Percentiles rank a stretch among this genome's conserved stretches.
phyloP scores from a whole-genome alignment of 2,113 vertebrate species.

The Oreocharis arfaki region DNA sequence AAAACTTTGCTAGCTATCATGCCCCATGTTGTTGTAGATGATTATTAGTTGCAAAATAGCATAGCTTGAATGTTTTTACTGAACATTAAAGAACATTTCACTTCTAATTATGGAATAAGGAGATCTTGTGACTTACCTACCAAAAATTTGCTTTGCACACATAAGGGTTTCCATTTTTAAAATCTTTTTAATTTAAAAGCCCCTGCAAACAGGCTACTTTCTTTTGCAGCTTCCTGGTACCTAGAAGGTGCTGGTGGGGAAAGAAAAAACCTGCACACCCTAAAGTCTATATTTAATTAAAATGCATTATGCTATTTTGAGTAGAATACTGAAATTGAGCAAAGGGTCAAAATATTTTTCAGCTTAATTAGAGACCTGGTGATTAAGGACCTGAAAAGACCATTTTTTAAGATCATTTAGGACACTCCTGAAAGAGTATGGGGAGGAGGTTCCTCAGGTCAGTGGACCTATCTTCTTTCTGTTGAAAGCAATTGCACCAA shows the following conservation, averaged over 20 bases:
- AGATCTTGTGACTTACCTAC: constrained; percentile 79
- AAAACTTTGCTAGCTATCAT: constrained; percentile 69
- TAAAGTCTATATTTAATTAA: constrained; percentile 76
- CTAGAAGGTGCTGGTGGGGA: constrained; percentile 23
- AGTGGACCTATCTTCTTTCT: neutral
- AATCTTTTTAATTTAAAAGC: constrained; percentile 55
- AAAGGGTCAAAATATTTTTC: constrained; percentile 18
- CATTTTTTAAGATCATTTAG: neutral
- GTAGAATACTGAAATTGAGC: constrained; percentile 8
- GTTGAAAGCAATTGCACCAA: neutral
- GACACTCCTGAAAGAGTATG: neutral
- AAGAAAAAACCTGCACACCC: constrained; percentile 4
- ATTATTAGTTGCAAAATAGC: constrained; percentile 87
- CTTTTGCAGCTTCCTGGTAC: constrained; percentile 50
- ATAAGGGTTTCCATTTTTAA: neutral
- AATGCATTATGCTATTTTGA: constrained; percentile 26
- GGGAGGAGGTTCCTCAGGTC: neutral
- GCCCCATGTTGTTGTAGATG: constrained; percentile 80
- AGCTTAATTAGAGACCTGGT: neutral
- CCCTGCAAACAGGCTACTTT: constrained; percentile 55
- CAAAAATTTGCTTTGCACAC: constrained; percentile 67
- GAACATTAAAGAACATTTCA: constrained; percentile 83
- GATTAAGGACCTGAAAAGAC: neutral
- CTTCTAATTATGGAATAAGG: constrained; percentile 84
- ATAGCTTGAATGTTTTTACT: constrained; percentile 83